These are phyloP conservation scores for Xenopus tropicalis DNA, from an alignment of 2,113 vertebrate species.

Conservation along the genomic window DNA sequence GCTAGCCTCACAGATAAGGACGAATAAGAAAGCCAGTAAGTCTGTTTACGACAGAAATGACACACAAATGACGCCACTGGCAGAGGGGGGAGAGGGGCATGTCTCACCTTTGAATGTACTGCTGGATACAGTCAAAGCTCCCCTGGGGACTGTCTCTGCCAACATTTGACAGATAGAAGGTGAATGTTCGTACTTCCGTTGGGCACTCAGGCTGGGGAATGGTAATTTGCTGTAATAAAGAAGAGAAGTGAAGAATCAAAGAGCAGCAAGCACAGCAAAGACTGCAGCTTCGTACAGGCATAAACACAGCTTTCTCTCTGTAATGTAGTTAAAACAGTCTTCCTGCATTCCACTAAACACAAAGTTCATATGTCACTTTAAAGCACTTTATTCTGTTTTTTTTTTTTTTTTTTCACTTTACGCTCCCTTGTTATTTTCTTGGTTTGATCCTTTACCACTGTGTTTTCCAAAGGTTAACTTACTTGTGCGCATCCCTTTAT, in stretches of 20 bases:
- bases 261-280: neutral
- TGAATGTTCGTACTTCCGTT: constrained; percentile 77
- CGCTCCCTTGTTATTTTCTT: no score
- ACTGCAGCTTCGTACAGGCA: no score
- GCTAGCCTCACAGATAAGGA: neutral
- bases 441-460: no score
- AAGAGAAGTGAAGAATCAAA: neutral
- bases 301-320: no score
- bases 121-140: constrained; percentile 96
- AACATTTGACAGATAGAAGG: constrained; percentile 90
- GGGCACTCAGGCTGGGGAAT: constrained; percentile 79
- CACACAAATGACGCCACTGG: neutral
- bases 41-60: neutral
- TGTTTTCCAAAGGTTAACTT: no score
- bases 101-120: constrained; percentile 89
- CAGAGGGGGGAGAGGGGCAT: neutral
- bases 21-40: neutral
- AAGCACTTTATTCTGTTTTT: no score
- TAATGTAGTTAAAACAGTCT: no score
- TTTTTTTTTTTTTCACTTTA: no score
- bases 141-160: constrained; percentile 93
- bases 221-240: constrained; percentile 79
- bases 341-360: neutral
- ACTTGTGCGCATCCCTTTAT: no score
- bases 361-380: neutral